Percentiles rank a stretch among this genome's conserved stretches.
Conservation (phyloP, 2,888 invertebrate genomes). For the Thalpophila matura region DNA sequence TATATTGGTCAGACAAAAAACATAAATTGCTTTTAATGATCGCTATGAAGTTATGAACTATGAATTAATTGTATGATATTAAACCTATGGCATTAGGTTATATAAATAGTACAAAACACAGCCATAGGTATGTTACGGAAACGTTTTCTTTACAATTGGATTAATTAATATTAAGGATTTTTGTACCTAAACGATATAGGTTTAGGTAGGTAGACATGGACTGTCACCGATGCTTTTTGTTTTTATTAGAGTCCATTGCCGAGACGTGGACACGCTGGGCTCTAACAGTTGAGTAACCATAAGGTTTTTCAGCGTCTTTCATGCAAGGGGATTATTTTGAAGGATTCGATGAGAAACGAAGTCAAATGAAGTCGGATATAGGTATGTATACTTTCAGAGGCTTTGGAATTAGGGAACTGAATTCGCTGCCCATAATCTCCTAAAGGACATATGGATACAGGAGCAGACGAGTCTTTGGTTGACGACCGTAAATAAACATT, state of each 20-base stretch:
- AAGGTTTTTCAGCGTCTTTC: too few relatives aligned
- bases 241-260: background rate
- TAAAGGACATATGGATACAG: background rate
- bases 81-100: background rate
- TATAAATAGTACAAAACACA: background rate
- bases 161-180: background rate
- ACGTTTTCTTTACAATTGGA: background rate
- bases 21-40: constrained; percentile 44
- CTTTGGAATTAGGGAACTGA: background rate
- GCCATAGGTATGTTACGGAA: too few relatives aligned
- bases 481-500: background rate
- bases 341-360: background rate
- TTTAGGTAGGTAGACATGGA: background rate
- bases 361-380: background rate
- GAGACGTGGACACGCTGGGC: background rate
- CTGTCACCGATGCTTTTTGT: background rate
- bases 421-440: background rate
- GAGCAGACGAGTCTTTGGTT: background rate
- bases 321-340: too few relatives aligned
- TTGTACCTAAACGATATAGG: too few relatives aligned
- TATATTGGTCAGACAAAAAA: constrained; percentile 52
- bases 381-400: too few relatives aligned
- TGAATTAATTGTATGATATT: constrained; percentile 40
- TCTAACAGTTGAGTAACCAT: too few relatives aligned
- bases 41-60: constrained; percentile 24